These are phyloP conservation scores for Acrocephalus arundinaceus DNA, from an alignment of 2,113 vertebrate genomes.

Conservation along the genomic window DNA sequence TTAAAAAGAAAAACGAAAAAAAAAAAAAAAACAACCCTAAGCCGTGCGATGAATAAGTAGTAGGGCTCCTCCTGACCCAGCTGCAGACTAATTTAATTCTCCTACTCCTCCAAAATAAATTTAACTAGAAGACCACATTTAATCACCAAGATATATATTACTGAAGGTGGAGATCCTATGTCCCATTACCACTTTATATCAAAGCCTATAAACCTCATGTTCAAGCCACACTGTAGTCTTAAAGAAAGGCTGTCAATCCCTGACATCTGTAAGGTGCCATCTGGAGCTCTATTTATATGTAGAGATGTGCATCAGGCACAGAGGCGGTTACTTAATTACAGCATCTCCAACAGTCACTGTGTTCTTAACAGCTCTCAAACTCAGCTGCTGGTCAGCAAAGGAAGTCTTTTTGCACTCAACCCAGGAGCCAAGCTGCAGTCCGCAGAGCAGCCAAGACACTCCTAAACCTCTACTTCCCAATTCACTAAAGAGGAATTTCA, in stretches of 20 bases:
- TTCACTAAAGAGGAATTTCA: neutral
- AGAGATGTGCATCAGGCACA: conserved; percentile 29
- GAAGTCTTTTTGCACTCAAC: neutral
- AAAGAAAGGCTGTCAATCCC: conserved; percentile 23
- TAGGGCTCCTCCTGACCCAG: neutral
- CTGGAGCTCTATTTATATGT: conserved; percentile 58
- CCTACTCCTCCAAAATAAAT: neutral
- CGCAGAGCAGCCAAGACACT: neutral
- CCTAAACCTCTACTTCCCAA: neutral
- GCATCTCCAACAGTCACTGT: neutral
- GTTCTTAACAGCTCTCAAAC: neutral
- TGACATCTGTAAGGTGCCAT: conserved; percentile 55
- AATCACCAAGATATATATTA: neutral
- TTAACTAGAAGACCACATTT: neutral
- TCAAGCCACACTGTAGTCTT: neutral
- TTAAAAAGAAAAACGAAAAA: neutral
- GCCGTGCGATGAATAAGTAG: neutral
- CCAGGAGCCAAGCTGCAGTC: neutral
- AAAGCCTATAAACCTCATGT: neutral
- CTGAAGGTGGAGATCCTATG: neutral
- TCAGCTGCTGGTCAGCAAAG: conserved; percentile 4
- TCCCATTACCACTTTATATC: neutral
- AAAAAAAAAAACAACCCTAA: neutral
- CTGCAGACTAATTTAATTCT: neutral
- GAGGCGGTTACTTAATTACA: conserved; percentile 40